phyloP scores from a whole-genome alignment of 2,888 invertebrate species.

The Lymantria monacha region DNA sequence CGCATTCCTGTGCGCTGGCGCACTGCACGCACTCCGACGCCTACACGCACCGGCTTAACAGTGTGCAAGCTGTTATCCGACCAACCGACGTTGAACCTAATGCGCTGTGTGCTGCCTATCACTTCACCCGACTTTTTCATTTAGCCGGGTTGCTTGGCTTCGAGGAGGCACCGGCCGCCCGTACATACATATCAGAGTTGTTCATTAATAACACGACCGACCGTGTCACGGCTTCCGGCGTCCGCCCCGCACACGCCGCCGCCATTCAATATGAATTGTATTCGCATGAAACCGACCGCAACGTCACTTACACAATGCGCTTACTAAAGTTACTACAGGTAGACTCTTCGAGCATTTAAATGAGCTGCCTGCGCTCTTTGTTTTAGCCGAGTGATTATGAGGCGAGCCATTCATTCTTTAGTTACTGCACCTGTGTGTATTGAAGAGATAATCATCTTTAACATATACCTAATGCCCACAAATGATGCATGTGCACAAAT shows the following conservation, averaged over 20 bases:
- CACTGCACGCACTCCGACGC: conserved; percentile 65
- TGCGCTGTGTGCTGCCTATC: conserved; percentile 11
- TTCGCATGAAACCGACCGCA: conserved; percentile 53
- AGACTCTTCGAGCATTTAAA: conserved; percentile 41
- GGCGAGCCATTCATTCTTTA: neutral
- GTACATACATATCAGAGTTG: conserved; percentile 53
- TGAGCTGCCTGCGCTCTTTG: conserved; percentile 34
- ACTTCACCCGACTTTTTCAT: neutral
- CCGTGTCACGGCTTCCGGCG: conserved; percentile 74
- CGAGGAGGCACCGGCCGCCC: conserved; percentile 43
- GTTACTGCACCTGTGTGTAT: too few species aligned
- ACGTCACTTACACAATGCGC: conserved; percentile 47
- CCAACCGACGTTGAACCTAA: conserved; percentile 22
- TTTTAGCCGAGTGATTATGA: conserved; percentile 22
- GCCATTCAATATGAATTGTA: conserved; percentile 69
- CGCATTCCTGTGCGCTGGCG: conserved; percentile 78
- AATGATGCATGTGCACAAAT: too few species aligned
- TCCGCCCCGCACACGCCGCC: conserved; percentile 38
- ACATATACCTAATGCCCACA: neutral
- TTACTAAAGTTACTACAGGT: conserved; percentile 30
- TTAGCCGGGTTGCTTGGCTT: conserved; percentile 28
- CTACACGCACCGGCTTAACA: conserved; percentile 54
- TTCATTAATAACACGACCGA: conserved; percentile 73
- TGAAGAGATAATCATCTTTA: neutral
- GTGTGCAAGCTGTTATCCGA: conserved; percentile 35